Evolutionary conservation across 2,888 invertebrate species (phyloP).

Genomic region (Pseudanteris insignis): DNA sequence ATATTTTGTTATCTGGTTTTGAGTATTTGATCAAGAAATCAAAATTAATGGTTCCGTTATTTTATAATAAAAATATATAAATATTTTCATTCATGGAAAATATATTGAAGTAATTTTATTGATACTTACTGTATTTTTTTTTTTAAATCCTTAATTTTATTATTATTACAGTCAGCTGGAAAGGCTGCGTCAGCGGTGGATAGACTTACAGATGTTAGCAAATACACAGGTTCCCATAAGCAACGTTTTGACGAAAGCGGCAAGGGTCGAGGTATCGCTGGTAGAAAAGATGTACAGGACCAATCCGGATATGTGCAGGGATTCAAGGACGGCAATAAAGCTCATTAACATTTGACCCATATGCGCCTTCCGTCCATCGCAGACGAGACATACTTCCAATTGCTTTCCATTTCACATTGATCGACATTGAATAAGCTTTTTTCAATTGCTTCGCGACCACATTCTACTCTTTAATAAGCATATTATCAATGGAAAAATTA

Average conservation of each 20-base stretch:
- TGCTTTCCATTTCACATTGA: neutral
- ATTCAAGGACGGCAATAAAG: constrained; percentile 79
- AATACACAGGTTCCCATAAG: constrained; percentile 88
- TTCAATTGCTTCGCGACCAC: no score
- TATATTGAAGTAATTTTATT: no score
- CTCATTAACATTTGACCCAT: constrained; percentile 40
- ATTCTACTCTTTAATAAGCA: no score
- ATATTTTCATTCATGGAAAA: no score
- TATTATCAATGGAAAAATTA: no score
- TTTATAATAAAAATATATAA: no score
- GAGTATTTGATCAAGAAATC: no score
- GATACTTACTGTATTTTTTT: no score
- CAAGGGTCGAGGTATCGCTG: constrained; percentile 86
- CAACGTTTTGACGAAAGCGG: constrained; percentile 86
- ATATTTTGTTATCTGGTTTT: no score
- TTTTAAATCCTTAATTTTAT: no score
- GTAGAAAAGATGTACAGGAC: constrained; percentile 80
- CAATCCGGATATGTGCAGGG: constrained; percentile 84
- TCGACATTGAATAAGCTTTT: neutral
- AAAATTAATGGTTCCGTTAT: no score
- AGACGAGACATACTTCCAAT: constrained; percentile 14
- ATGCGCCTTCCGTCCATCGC: constrained; percentile 21
- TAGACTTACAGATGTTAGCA: constrained; percentile 84
- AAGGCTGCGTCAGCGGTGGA: constrained; percentile 71
- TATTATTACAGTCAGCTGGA: constrained; percentile 62